Evolutionary conservation across 2,888 invertebrate genomes (phyloP), one percentile per base, ranked within the genome.

Genomic region (Tachina lurida): DNA sequence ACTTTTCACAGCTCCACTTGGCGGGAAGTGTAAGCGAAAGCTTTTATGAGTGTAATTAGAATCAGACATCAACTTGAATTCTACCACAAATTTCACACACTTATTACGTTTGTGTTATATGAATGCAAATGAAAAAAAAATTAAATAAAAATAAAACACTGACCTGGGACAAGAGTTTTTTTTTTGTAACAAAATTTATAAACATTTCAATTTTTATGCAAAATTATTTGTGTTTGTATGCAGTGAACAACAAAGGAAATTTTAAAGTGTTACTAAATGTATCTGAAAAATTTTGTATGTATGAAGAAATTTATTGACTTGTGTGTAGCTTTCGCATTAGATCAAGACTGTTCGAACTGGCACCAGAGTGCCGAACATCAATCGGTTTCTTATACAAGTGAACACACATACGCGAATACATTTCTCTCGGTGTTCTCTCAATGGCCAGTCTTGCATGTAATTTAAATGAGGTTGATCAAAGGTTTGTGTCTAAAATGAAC

Each of bases 31-130:
- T 54, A 62, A 62, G 10, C 39, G 39, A 45, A 47, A 79, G 73
- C 45, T 39, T 62, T 22, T n/a, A 5, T 43, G 22, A 54, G 39
- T 76, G 82, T 60, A 84, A 84, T 74, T 62, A 17, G 83, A 84
- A 39, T 39, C 77, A 62, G 31, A 60, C 45, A 67, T 77, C 31
- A 58, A 73, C 45, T 67, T 63, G n/a, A 84, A 78, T 73, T 73
- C 41, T 80, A 83, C 83, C 83, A 67, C 86, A 86, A 73, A 22
- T 54, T 83, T 83, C 79, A 47, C 83, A 83, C 79, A 83, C 54
- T 71, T 56, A 54, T 31, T 58, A 47, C 56, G 74, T 54, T 49
- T 79, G 13, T 49, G 22, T 58, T 22, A 75, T 62, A 73, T 60
- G 17, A 73, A 41, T 31, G 45, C 62, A 63, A 62, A 49, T 31